Evolutionary conservation across 1,140 invertebrate genomes (phyloP).

Genomic region (Ephestia elutella): DNA sequence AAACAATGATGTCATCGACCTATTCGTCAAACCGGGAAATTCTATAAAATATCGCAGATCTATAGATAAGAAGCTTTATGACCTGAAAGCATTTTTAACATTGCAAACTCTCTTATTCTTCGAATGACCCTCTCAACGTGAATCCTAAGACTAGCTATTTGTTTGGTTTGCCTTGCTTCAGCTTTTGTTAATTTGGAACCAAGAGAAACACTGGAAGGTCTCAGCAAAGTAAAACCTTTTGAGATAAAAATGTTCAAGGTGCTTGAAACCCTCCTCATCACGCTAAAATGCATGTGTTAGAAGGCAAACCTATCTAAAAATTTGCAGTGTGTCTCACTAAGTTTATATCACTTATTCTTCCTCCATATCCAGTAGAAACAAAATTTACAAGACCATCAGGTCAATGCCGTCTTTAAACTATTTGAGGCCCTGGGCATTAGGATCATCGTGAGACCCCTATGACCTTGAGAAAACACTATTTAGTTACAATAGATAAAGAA

Average conservation of each 20-base stretch:
- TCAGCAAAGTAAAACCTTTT: constrained; percentile 12
- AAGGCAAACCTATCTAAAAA: constrained; percentile 13
- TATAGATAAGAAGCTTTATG: too few species aligned
- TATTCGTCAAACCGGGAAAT: too few species aligned
- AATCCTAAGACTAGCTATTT: constrained; percentile 15
- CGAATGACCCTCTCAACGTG: constrained; percentile 12
- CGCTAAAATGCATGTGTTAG: constrained; percentile 11
- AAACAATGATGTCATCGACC: too few species aligned
- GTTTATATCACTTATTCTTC: constrained; percentile 7
- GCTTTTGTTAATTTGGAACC: constrained; percentile 8
- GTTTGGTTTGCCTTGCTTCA: constrained; percentile 9
- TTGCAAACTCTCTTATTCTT: constrained; percentile 9
- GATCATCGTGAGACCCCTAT: too few species aligned
- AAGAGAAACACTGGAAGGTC: constrained; percentile 10
- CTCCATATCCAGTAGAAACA: constrained; percentile 12
- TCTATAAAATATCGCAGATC: too few species aligned
- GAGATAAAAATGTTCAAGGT: constrained; percentile 9
- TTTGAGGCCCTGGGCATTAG: too few species aligned
- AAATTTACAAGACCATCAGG: constrained; percentile 6
- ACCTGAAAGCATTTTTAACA: constrained; percentile 10
- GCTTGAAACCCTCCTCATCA: constrained; percentile 14
- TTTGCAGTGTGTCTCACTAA: constrained; percentile 3
- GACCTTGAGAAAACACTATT: too few species aligned
- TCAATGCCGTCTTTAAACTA: too few species aligned
- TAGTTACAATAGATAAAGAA: too few species aligned